Percentiles rank a stretch among this genome's conserved stretches.
Evolutionary conservation across 2,113 vertebrate genomes (phyloP).

Genomic region (Ranitomeya variabilis): DNA sequence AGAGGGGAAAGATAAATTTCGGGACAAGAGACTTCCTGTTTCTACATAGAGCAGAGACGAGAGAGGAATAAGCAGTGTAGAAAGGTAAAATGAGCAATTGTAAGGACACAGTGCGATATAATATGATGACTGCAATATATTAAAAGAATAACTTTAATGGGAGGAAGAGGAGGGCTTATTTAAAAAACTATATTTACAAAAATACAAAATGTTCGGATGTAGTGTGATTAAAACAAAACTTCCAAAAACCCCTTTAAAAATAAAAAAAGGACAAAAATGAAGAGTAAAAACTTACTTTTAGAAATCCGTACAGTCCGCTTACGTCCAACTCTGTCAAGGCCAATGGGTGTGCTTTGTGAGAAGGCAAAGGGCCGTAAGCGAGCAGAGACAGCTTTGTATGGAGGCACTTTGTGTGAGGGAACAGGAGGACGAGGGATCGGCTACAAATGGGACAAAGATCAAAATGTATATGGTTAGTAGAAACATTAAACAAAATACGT

Average conservation of each 20-base stretch:
- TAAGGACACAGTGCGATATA: no score
- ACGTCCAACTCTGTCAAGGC: constrained; percentile 87
- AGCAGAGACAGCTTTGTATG: constrained; percentile 90
- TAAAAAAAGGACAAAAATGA: neutral
- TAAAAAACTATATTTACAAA: no score
- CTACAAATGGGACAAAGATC: constrained; percentile 66
- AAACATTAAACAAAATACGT: neutral
- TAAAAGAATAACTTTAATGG: no score
- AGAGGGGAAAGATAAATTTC: no score
- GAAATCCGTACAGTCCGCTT: constrained; percentile 81
- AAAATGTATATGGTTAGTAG: neutral
- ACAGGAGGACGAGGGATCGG: constrained; percentile 81
- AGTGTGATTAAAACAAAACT: no score
- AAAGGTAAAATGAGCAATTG: no score
- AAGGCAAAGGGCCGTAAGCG: constrained; percentile 84
- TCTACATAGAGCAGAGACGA: no score
- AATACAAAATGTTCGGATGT: no score
- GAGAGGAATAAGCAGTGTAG: no score
- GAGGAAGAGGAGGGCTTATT: no score
- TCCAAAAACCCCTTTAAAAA: neutral
- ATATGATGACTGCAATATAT: no score
- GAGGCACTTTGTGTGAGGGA: constrained; percentile 90
- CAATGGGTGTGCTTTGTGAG: constrained; percentile 95
- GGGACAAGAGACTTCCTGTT: no score
- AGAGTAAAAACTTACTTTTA: constrained; percentile 77